phyloP scores from a whole-genome alignment of 2,797 vertebrate genomes.

The Agapornis canus region DNA sequence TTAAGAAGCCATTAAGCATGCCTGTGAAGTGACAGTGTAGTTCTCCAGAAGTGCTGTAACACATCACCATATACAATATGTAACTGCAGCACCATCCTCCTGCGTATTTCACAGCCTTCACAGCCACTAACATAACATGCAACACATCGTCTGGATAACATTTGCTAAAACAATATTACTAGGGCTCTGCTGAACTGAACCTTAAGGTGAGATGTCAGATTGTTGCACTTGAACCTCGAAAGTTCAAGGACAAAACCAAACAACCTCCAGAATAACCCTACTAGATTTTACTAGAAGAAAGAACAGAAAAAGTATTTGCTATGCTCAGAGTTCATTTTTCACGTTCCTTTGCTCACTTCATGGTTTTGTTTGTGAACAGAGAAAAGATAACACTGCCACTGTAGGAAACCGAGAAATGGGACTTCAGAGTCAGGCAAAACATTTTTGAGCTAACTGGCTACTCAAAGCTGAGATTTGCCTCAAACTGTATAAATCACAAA shows the following conservation, averaged over 20 bases:
- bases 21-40: not conserved
- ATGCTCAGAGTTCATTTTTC: not conserved
- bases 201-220: not conserved
- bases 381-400: not conserved
- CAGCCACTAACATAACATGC: not conserved
- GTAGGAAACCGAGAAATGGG: not conserved
- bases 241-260: not conserved
- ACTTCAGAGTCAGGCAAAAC: not conserved
- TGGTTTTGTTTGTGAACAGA: not conserved
- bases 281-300: not conserved
- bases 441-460: not conserved
- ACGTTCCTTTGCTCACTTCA: not conserved
- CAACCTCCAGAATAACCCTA: not conserved
- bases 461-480: not conserved
- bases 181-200: not conserved
- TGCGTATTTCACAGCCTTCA: not conserved
- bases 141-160: not conserved
- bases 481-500: not conserved
- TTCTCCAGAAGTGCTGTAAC: not conserved
- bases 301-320: not conserved
- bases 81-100: not conserved
- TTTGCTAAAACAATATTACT: not conserved
- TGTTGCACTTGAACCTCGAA: not conserved
- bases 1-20: not conserved
- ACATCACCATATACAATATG: accelerated